Conservation (phyloP, 2,113 vertebrate genomes). For the Hypocryptadius cinnamomeus region DNA sequence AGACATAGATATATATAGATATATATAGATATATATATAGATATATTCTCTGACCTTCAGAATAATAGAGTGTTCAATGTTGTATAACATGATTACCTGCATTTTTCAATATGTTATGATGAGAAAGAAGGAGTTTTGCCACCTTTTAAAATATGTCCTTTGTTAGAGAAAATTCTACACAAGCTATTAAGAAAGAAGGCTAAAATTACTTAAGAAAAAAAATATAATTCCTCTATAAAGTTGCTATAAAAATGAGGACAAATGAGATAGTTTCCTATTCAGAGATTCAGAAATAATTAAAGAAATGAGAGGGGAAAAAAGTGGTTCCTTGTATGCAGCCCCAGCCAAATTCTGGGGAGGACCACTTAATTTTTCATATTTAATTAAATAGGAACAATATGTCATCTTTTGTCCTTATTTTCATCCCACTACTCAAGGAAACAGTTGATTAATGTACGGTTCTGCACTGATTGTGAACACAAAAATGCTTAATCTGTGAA, state of each 20-base stretch:
- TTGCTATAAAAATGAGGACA: not conserved
- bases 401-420: not conserved
- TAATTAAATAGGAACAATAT: not conserved
- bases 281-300: not conserved
- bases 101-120: not conserved
- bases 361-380: not conserved
- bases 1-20: too few relatives aligned
- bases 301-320: not conserved
- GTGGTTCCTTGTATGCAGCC: rapidly evolving
- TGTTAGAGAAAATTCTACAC: not conserved
- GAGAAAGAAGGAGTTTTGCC: not conserved
- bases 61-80: not conserved
- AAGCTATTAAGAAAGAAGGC: not conserved
- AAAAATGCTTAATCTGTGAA: not conserved
- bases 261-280: not conserved
- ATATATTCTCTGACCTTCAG: not conserved
- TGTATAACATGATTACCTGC: not conserved
- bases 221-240: not conserved
- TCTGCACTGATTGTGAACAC: not conserved
- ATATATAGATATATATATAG: not conserved
- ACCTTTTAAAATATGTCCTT: not conserved
- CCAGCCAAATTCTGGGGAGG: not conserved
- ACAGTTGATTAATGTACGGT: not conserved
- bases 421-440: not conserved
- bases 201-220: not conserved